Base-by-base conservation (phyloP, 2,113 vertebrate genomes). In the Seriola aureovittata region DNA sequence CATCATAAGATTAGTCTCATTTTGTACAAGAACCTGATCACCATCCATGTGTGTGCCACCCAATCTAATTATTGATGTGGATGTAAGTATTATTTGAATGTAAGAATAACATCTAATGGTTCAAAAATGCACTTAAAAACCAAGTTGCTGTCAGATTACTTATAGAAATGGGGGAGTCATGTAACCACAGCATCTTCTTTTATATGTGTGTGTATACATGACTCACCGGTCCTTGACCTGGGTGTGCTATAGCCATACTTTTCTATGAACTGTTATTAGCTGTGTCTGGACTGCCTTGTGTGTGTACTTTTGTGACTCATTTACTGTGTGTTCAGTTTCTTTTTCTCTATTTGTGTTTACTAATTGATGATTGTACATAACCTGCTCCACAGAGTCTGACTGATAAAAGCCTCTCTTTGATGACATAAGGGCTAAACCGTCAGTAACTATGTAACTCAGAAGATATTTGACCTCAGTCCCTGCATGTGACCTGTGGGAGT, bases 381-480 rank as follows among this genome's bases (percentile, higher is more conserved):
- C n/a, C 9, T 7, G 60, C 29, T 70, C 58, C 38, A 34, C 46
- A 25, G n/a, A 68, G 36, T 77, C n/a, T 57, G 55, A 62, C 46
- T 69, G 25, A 62, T 68, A 70, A 64, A 44, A 34, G 21, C 32
- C 17, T 62, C 12, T 57, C n/a, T 82, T 40, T 77, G 72, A 55
- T 76, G 42, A 90, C 60, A 55, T 52, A 21, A 48, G 62, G 16
- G 40, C 32, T 44, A 46, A 78, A 66, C 59, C 11, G 11, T 78
- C 69, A 62, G 52, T 14, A 36, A 50, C 17, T 12, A 66, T 58
- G n/a, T 3, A 64, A 13, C 42, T 36, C 25, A n/a, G 40, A 46
- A 69, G 67, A 79, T 68, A 80, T 82, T 84, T 90, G 64, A 89
- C 67, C 83, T 68, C 54, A 54, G 29, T 55, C 72, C 57, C 36